A percentile compares a stretch with the other conserved stretches of the same genome.
Conservation (phyloP, 92 coral and sea anemone genomes). For the Pocillopora meandrina region DNA sequence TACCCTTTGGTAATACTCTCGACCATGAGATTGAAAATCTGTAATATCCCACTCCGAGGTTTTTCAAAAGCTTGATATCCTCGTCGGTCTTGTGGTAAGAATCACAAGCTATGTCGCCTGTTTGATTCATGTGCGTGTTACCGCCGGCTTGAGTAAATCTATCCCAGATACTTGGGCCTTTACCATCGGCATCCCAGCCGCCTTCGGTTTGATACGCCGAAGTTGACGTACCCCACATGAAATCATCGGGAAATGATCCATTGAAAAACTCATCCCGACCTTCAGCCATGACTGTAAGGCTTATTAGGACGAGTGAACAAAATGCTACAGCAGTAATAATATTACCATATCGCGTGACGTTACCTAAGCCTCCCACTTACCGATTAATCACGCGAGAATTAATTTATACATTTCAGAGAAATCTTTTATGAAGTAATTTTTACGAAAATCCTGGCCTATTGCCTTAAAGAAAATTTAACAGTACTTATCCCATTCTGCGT, state of each 20-base stretch:
- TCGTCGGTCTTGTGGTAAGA: constrained; percentile 78
- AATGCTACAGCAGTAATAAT: not conserved
- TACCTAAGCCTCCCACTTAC: not conserved
- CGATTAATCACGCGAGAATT: not conserved
- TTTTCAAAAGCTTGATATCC: constrained; percentile 69
- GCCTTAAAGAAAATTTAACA: not conserved
- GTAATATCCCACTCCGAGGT: constrained; percentile 79
- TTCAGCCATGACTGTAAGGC: constrained; percentile 17
- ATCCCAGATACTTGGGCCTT: constrained; percentile 89
- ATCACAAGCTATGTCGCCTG: constrained; percentile 82
- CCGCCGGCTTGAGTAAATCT: constrained; percentile 70
- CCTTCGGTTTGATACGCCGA: constrained; percentile 95
- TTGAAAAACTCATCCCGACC: constrained; percentile 29
- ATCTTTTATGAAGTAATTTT: not conserved
- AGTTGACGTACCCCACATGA: constrained; percentile 92
- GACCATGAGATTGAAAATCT: constrained; percentile 94
- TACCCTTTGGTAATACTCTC: constrained; percentile 79
- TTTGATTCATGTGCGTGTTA: constrained; percentile 59
- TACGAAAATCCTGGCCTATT: not conserved
- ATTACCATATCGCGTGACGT: constrained; percentile 18
- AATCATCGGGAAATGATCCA: constrained; percentile 77
- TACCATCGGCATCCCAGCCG: constrained; percentile 88
- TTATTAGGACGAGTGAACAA: not conserved
- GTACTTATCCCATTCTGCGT: not conserved
- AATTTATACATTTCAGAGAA: not conserved